Evolutionary conservation across 1,140 invertebrate species (phyloP).

Genomic region (Drosophila kurseongensis): DNA sequence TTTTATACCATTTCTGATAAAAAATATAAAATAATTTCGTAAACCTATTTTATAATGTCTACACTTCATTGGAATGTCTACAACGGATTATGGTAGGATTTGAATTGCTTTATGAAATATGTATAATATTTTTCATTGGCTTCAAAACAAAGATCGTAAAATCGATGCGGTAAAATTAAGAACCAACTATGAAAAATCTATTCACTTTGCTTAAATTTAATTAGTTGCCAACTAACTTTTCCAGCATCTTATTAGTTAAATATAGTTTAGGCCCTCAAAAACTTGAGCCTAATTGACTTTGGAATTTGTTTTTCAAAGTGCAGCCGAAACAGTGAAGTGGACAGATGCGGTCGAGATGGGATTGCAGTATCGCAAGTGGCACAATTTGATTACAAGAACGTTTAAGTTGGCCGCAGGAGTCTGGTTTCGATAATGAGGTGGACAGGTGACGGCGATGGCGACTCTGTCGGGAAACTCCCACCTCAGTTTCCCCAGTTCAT

Average conservation of each 20-base stretch:
- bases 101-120: no score
- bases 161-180: no score
- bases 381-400: constrained; percentile 77
- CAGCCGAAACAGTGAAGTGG: not conserved
- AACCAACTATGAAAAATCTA: no score
- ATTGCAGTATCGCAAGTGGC: constrained; percentile 56
- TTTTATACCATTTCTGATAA: no score
- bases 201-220: no score
- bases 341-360: constrained; percentile 33
- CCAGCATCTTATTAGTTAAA: not conserved
- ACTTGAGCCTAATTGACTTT: constrained; percentile 1
- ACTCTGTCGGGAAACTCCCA: no score
- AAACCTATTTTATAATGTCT: no score
- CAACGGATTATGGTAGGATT: no score
- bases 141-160: no score
- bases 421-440: constrained; percentile 57
- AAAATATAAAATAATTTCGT: no score
- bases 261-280: not conserved
- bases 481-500: constrained; percentile 43
- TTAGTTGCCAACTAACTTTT: not conserved
- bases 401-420: constrained; percentile 56
- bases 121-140: no score
- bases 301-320: not conserved
- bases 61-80: no score
- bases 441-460: not conserved